Evolutionary conservation across 2,888 invertebrate species (phyloP), one percentile per base, ranked within the genome.

Genomic region (Cephonodes hylas): DNA sequence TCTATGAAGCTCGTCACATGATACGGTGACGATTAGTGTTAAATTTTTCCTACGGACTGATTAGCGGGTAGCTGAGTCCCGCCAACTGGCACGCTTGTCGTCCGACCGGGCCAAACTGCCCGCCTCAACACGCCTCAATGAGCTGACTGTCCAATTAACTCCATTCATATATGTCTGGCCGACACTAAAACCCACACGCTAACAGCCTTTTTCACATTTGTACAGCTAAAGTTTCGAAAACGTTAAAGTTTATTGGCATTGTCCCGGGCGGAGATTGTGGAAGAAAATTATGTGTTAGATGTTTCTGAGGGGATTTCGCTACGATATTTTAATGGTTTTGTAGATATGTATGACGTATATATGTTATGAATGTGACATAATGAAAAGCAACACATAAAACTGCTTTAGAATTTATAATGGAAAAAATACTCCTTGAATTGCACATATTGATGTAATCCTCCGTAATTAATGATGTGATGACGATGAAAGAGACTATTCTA

Each of bases 81-180:
- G 91, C 91, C 90, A 91, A 85, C 87, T 91, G 91, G 91, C 91
- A 89, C 77, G 66, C 72, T 64, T 68, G 73, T 72, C 79, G 74
- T 74, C 69, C 62, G 72, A 79, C 76, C 71, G 77, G 76, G 88
- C 88, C 90, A 89, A 89, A 84, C 86, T 76, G 80, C 80, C 78
- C 81, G 76, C 75, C 79, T 79, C 80, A 80, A 76, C 85, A 79
- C 82, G 84, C 83, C 86, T 88, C 86, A 87, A 88, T 87, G 87
- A 84, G 82, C 79, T 79, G 83, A 85, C 83, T 81, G 83, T 83
- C 83, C 86, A 89, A 89, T 91, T 89, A 90, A 85, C 85, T 88
- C 80, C 88, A 89, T 91, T 91, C 89, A 89, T 48, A 89, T 87
- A 86, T 86, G 81, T 81, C 74, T 75, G 72, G 74, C 76, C 73